These are phyloP conservation scores for Syrphus vitripennis DNA, from an alignment of 2,888 invertebrate species.

Conservation along the genomic window DNA sequence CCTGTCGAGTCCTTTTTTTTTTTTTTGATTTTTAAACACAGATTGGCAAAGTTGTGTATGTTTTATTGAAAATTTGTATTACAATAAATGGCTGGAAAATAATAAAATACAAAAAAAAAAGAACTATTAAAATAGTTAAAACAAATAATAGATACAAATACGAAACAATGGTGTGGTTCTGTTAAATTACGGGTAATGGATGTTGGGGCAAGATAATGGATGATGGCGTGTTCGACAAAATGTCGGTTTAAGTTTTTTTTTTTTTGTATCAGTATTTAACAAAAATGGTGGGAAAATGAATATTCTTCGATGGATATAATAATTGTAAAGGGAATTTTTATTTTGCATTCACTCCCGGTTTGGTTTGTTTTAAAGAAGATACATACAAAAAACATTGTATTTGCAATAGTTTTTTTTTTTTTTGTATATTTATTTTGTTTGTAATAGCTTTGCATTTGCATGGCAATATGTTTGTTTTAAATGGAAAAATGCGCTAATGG, in stretches of 20 bases:
- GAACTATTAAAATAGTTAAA: constrained; percentile 33
- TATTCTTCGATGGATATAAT: constrained; percentile 25
- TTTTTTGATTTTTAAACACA: not conserved
- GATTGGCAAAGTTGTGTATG: constrained; percentile 23
- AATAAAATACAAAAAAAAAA: constrained; percentile 1
- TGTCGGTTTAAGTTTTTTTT: constrained; percentile 3
- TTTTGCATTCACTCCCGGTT: not conserved
- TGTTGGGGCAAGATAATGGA: constrained; percentile 51
- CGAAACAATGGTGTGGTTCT: constrained; percentile 46
- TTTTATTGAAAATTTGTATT: constrained; percentile 36
- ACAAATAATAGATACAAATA: constrained; percentile 66
- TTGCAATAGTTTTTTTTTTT: not conserved
- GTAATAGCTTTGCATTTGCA: constrained; percentile 20
- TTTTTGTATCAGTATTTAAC: constrained; percentile 10
- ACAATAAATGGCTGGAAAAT: constrained; percentile 15
- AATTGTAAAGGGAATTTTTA: constrained; percentile 19
- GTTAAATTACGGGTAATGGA: constrained; percentile 65
- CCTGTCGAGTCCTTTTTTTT: not conserved
- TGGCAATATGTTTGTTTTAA: constrained; percentile 24
- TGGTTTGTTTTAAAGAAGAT: not conserved
- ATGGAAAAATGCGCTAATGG: constrained; percentile 47
- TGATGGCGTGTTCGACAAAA: constrained; percentile 33
- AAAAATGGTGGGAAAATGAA: constrained; percentile 49
- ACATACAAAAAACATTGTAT: not conserved
- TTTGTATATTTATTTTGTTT: not conserved